A percentile compares a stretch with the other conserved stretches of the same genome.
These are phyloP conservation scores for Heterotilapia buettikoferi DNA, from an alignment of 2,113 vertebrate species.

Conservation along the genomic window DNA sequence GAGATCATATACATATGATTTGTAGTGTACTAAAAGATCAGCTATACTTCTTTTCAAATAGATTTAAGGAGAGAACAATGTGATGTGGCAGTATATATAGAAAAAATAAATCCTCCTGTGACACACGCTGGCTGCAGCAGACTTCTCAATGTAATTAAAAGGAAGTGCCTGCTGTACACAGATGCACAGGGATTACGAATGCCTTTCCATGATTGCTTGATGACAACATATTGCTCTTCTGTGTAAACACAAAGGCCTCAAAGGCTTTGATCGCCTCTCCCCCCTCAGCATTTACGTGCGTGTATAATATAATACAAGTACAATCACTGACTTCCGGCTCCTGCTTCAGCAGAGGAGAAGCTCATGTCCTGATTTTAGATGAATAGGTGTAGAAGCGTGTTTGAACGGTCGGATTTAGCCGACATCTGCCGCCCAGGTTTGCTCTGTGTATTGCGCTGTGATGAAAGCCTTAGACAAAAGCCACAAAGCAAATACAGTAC, in stretches of 20 bases:
- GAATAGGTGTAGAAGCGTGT: constrained; percentile 57
- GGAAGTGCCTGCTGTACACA: not conserved
- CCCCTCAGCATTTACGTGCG: not conserved
- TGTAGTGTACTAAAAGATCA: not conserved
- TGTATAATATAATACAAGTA: constrained; percentile 36
- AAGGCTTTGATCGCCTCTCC: constrained; percentile 33
- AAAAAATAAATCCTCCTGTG: not conserved
- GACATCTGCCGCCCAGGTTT: constrained; percentile 67
- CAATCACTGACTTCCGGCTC: constrained; percentile 63
- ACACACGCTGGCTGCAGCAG: not conserved
- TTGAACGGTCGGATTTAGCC: constrained; percentile 78
- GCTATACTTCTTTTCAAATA: not conserved
- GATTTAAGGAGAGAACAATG: not conserved
- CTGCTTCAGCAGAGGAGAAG: constrained; percentile 3
- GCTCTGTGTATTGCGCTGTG: constrained; percentile 75
- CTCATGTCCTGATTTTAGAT: constrained; percentile 71
- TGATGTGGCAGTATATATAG: not conserved
- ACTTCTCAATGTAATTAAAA: constrained; percentile 12
- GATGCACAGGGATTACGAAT: constrained; percentile 22
- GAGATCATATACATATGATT: not conserved
- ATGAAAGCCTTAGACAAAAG: constrained; percentile 83
- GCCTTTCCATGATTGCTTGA: constrained; percentile 26
- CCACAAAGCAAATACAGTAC: constrained; percentile 56
- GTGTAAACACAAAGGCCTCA: constrained; percentile 47
- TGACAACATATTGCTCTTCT: constrained; percentile 39